Evolutionary conservation across 2,113 vertebrate genomes (phyloP), one percentile per base, ranked within the genome.

Genomic region (Apteryx mantelli): DNA sequence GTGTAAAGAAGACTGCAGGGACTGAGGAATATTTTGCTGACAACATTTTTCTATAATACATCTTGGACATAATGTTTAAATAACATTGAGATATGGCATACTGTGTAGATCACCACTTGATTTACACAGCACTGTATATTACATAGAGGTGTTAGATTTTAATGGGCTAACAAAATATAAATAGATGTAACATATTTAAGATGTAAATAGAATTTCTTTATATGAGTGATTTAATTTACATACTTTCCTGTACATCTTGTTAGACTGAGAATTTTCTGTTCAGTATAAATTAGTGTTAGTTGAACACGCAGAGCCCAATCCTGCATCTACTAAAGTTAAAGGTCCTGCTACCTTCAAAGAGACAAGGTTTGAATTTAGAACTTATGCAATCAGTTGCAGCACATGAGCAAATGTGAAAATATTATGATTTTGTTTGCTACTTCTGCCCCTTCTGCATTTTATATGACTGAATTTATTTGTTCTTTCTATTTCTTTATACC

Each of bases 21-120:
- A 95, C 79, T 78, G 65, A 91, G 80, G 68, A 92, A 60, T 84
- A 81, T 94, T 93, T 97, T 95, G 64, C 82, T 96, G 90, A 92
- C 79, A 95, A 91, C 8, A 6, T 52, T 80, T 93, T 88, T 91
- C 60, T 73, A 56, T 44, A 82, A 28, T 44, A 14, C 16, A 70
- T 93, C 69, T 84, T 80, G 94, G 50, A 86, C 36, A 32, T 56
- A 79, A 66, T 88, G 66, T 90, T 95, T 97, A 73, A 91, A 79
- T 83, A 95, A 30, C 61, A 79, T 30, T 83, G 40, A 88, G 64
- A 76, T 25, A 32, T 26, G 40, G 64, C 50, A 83, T 76, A 75
- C 34, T 63, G 55, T 81, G 53, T 61, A 61, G 36, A 61, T 22
- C 40, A 60, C 11, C 42, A 75, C 60, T 84, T 48, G 9, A 50